Percentiles rank a stretch among this genome's conserved stretches.
Conservation (phyloP, 2,888 invertebrate species). For the Dicranocentrus wangi region DNA sequence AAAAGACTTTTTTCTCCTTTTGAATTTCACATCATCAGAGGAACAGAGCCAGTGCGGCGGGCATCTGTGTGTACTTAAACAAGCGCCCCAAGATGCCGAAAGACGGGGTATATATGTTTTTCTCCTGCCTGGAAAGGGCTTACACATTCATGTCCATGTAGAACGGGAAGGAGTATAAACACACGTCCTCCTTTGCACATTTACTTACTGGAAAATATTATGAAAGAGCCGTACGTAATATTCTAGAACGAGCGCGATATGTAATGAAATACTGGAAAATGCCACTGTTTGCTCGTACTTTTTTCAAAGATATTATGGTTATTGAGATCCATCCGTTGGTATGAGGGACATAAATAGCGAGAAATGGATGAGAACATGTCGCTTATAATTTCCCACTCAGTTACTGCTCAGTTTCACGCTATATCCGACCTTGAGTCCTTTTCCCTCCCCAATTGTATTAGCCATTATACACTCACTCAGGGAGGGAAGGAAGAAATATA, state of each 20-base stretch:
- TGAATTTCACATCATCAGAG: not conserved
- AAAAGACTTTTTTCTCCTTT: slow-evolving; percentile 14
- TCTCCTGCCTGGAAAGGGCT: not conserved
- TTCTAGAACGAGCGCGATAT: slow-evolving; percentile 40
- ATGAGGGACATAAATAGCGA: slow-evolving; percentile 42
- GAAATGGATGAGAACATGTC: slow-evolving; percentile 48
- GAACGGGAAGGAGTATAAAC: not conserved
- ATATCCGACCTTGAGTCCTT: slow-evolving; percentile 31
- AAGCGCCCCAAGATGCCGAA: too few relatives aligned
- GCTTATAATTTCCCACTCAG: slow-evolving; percentile 29
- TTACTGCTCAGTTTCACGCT: slow-evolving; percentile 20
- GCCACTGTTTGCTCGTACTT: slow-evolving; percentile 46
- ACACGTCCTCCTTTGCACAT: not conserved
- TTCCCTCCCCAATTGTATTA: slow-evolving; percentile 15
- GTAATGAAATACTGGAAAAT: slow-evolving; percentile 48
- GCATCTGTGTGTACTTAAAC: too few relatives aligned
- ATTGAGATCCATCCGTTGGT: slow-evolving; percentile 45
- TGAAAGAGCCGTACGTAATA: slow-evolving; percentile 34
- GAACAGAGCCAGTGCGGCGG: not conserved
- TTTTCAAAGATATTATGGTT: slow-evolving; percentile 52
- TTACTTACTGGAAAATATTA: not conserved
- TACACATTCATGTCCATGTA: not conserved
- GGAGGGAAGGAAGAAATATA: not conserved
- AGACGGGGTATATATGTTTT: not conserved
- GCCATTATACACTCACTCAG: slow-evolving; percentile 30